Base-by-base conservation (phyloP, 2,113 vertebrate genomes). In the Antennarius striatus region DNA sequence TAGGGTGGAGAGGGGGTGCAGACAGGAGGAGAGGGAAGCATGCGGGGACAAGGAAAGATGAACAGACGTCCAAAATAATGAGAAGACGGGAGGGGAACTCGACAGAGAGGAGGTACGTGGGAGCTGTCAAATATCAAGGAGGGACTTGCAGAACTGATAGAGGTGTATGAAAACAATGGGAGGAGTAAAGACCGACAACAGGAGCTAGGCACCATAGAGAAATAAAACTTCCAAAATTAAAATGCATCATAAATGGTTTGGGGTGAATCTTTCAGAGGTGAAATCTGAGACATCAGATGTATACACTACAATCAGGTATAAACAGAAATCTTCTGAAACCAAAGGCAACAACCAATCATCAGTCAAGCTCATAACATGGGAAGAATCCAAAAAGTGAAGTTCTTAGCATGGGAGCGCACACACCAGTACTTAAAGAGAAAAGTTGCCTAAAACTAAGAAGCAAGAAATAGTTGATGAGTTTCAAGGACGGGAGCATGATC, bases 151-250 rank as follows among this genome's bases (percentile, higher is more conserved):
- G 65, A 74, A 89, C 68, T 64, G 60, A 22, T 22, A 86, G 62
- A 76, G 56, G 58, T 51, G 52, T 54, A 74, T 66, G 63, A 64
- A 49, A 63, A 85, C 58, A 32, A 80, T 68, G 82, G 72, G 77
- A 86, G 83, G 62, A 81, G 81, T 73, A 75, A 73, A 80, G 70
- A 79, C 61, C 72, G 43, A 80, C 85, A 83, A 79, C 48, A 75
- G 60, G 63, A 76, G 51, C 65, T 39, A 46, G 17, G 71, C 61
- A 73, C 73, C 28, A 11, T 51, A 71, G 50, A 32, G 12, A 22
- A 57, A 49, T 42, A 30, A 73, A 57, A 43, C 47, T 60, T 56
- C 28, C 54, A 51, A 83, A 70, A 63, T 63, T 57, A 72, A 73
- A 63, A 68, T 71, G 60, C 30, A 51, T 49, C 48, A 77, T 82